These are phyloP conservation scores for Stictonetta naevosa DNA, from an alignment of 2,113 vertebrate genomes.

Conservation along the genomic window DNA sequence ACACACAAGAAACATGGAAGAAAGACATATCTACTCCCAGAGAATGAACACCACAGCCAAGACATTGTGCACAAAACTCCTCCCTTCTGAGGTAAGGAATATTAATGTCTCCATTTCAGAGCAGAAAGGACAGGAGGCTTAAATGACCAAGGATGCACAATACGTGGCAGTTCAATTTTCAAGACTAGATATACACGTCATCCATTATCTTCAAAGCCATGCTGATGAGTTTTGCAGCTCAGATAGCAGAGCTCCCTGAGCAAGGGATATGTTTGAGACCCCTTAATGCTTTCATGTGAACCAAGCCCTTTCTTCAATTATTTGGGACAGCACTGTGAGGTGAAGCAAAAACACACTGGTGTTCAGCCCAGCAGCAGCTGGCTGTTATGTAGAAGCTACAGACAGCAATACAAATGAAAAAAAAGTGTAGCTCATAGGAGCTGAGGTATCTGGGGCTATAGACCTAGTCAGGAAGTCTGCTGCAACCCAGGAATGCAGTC, in stretches of 20 bases:
- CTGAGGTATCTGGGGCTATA: not conserved
- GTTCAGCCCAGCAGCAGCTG: not conserved
- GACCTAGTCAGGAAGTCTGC: not conserved
- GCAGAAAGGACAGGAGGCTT: not conserved
- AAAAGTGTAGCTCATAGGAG: not conserved
- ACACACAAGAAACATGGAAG: not conserved
- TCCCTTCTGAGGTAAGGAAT: not conserved
- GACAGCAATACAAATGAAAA: not conserved
- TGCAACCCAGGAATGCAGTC: not conserved
- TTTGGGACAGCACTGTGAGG: not conserved
- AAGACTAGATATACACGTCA: not conserved
- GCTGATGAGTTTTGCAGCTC: not conserved
- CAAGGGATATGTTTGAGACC: not conserved
- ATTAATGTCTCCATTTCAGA: not conserved
- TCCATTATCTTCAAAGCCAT: not conserved
- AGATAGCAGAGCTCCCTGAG: not conserved
- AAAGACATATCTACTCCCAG: not conserved
- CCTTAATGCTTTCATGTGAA: not conserved
- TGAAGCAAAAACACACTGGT: not conserved
- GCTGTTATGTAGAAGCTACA: not conserved
- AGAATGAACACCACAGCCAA: not conserved
- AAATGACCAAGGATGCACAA: not conserved
- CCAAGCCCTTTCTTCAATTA: not conserved
- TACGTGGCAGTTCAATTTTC: not conserved
- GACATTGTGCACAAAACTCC: not conserved